Evolutionary conservation across 2,888 invertebrate species (phyloP).

Genomic region (Leptodirus hochenwartii): DNA sequence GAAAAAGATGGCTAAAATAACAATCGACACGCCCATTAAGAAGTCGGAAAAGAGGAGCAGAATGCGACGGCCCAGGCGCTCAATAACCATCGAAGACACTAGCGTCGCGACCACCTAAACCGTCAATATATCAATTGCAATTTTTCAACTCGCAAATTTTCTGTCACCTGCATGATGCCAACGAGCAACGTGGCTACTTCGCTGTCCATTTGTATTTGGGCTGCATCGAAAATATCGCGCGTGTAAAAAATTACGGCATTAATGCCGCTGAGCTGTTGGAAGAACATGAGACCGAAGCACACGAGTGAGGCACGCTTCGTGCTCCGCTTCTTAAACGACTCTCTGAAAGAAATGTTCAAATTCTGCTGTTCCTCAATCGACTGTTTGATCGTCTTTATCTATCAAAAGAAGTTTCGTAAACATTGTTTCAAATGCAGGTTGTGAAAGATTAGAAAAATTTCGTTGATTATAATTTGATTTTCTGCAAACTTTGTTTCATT

Average conservation of each 20-base stretch:
- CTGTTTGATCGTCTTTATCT: constrained; percentile 40
- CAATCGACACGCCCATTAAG: constrained; percentile 49
- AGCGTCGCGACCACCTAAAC: constrained; percentile 58
- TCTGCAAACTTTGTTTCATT: no score
- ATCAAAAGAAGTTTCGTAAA: constrained; percentile 37
- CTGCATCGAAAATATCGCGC: constrained; percentile 49
- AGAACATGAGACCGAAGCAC: constrained; percentile 66
- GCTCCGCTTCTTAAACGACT: constrained; percentile 28
- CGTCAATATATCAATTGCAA: no score
- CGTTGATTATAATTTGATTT: no score
- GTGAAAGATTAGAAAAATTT: no score
- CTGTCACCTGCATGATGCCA: constrained; percentile 72
- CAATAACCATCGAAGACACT: constrained; percentile 57
- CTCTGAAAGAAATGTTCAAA: constrained; percentile 23
- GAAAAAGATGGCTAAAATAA: constrained; percentile 58
- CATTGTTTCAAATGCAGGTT: no score
- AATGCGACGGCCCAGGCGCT: constrained; percentile 59
- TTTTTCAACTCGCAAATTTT: no score
- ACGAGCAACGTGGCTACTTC: constrained; percentile 56
- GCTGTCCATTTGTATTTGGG: constrained; percentile 38
- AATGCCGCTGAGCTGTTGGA: constrained; percentile 74
- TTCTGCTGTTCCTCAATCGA: constrained; percentile 32
- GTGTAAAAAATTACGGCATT: constrained; percentile 74
- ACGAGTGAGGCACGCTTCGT: constrained; percentile 50
- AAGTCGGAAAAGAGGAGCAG: constrained; percentile 52